phyloP scores from a whole-genome alignment of 2,888 invertebrate species.

The Xanthorhoe spadicearia region DNA sequence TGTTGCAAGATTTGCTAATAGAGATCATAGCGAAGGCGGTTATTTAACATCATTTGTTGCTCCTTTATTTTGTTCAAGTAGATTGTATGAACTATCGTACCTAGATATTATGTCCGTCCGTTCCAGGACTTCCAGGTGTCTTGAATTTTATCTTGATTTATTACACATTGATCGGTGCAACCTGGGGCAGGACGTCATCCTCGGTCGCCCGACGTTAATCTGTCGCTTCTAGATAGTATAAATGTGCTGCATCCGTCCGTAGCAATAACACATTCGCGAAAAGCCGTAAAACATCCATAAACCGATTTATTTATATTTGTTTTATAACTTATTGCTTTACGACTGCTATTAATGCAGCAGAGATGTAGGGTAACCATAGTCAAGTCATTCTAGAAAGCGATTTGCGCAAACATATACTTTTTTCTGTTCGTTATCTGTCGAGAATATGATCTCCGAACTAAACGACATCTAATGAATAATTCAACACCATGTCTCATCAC shows the following conservation, averaged over 20 bases:
- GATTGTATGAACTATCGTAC: too few relatives aligned
- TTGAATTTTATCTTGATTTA: constrained; percentile 24
- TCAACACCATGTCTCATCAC: constrained; percentile 16
- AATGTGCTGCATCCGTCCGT: constrained; percentile 54
- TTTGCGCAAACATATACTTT: constrained; percentile 9
- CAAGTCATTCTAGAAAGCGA: constrained; percentile 35
- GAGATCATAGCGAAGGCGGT: background rate
- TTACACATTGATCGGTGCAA: constrained; percentile 25
- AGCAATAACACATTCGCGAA: constrained; percentile 70
- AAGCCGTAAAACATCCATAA: constrained; percentile 70
- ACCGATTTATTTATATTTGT: constrained; percentile 74
- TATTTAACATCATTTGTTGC: background rate
- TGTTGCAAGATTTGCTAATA: background rate
- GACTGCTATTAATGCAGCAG: constrained; percentile 67
- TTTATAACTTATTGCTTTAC: constrained; percentile 75
- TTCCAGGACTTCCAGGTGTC: constrained; percentile 19
- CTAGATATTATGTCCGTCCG: background rate
- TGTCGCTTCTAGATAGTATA: constrained; percentile 38
- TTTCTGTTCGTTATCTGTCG: constrained; percentile 13
- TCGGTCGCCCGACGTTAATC: constrained; percentile 23
- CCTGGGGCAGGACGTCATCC: constrained; percentile 30
- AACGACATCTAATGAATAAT: constrained; percentile 21
- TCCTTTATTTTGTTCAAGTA: background rate
- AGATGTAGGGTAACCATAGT: constrained; percentile 59
- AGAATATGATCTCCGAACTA: constrained; percentile 8